Evolutionary conservation across 2,888 invertebrate genomes (phyloP), one percentile per base, ranked within the genome.

Genomic region (Pasiphila rectangulata): DNA sequence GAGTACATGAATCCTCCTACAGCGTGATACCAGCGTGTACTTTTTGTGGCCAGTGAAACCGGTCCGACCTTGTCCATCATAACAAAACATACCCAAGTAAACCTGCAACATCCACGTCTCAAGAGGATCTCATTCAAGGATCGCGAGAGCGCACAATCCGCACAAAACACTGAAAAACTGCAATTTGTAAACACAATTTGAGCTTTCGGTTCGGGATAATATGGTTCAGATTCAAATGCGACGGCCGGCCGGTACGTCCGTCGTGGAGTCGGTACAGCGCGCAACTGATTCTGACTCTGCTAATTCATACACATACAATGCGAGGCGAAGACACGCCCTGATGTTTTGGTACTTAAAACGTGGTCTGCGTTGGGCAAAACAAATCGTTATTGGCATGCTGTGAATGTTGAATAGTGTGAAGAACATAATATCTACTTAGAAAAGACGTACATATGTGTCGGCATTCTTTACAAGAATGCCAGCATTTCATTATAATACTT

Each of bases 281-380:
- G 51, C 59, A 56, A 64, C 64, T 64, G 62, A 51, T 17, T 16
- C 32, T 49, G 51, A 37, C 36, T 42, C 34, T 19, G 32, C 16
- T 43, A 39, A 56, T 54, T 56, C 52, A 43, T 43, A 48, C 35
- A 48, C 36, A 25, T 48, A 35, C 23, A 42, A 30, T 34, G 43
- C 12, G 24, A 44, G 59, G 37, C 54, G 27, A 63, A 59, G 68
- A 81, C 82, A 80, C 83, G 75, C 83, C 82, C 82, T 63, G 59
- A 64, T 80, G 79, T 79, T 82, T 74, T 75, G 74, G 67, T 75
- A 65, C 58, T 60, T 59, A 40, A 39, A 47, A 37, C 39, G 46
- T 40, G 49, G 35, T 32, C 24, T 35, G 38, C 36, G 35, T 38
- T 12, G 29, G 9, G 40, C 44, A 45, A 45, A 45, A 45, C 37